Evolutionary conservation across 2,888 invertebrate genomes (phyloP), one percentile per base, ranked within the genome.

Genomic region (Siphlonurus alternatus): DNA sequence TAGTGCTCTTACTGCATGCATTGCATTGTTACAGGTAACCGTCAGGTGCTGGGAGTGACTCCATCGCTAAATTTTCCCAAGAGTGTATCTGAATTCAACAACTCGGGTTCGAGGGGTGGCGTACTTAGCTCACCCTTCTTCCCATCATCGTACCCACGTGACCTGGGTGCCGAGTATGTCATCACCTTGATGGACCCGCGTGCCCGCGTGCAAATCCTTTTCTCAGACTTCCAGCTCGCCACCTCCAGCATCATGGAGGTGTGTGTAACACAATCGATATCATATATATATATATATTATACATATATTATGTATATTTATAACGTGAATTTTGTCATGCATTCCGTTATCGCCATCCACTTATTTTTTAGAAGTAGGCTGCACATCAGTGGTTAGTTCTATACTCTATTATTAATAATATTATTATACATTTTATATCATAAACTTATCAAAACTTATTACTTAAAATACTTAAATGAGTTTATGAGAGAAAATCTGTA

Each of bases 201-300:
- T 25, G 86, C 85, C 69, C 76, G 80, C 61, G 81, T 87, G 25
- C 79, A 81, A 63, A 72, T 87, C 59, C 77, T 84, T 65, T 87
- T 87, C 70, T 82, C 82, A 1, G 87, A 87, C 73, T 87, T 85
- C 71, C 83, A 84, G 69, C 73, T 87, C 66, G 82, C 84, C 1
- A 73, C 81, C 10, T 79, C 81, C 19, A 85, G 86, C 0, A 81
- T 85, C 24, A 78, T 87, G 71, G 86, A 86, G 78, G 84, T 84
- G 70, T 66, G 63, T 10, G 1, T 5, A 19, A 2, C n/a, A n/a
- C n/a, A n/a, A n/a, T n/a, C n/a, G n/a, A 62, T 15, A 24, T 7
- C 19, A 10, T 7, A 10, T 25, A 10, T 60, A 19, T 25, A 22
- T 59, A 23, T n/a, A n/a, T n/a, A n/a, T n/a, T n/a, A n/a, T n/a